phyloP scores from a whole-genome alignment of 1,140 invertebrate genomes.

The Drosophila nasuta region DNA sequence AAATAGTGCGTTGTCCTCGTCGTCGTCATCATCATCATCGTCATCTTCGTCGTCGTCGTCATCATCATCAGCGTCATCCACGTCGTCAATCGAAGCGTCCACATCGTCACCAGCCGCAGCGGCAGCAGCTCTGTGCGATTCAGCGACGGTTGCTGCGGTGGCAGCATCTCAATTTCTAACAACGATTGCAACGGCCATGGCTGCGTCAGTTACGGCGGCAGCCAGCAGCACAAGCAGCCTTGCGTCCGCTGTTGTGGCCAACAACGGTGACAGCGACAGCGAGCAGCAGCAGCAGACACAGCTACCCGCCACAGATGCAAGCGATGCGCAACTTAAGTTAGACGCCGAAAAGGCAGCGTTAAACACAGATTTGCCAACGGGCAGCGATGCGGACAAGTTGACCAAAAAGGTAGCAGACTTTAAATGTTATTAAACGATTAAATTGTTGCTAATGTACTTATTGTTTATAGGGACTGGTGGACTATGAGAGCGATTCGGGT shows the following conservation, averaged over 20 bases:
- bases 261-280: slow-evolving; percentile 39
- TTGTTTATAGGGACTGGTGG: slow-evolving; percentile 92
- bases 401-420: slow-evolving; percentile 60
- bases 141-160: slow-evolving; percentile 71
- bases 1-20: slow-evolving; percentile 44
- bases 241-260: slow-evolving; percentile 45
- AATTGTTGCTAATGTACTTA: not conserved
- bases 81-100: slow-evolving; percentile 49
- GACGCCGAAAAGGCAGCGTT: slow-evolving; percentile 42
- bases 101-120: slow-evolving; percentile 44
- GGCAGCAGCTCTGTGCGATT: slow-evolving; percentile 63
- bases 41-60: slow-evolving; percentile 43
- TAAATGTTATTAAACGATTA: not conserved
- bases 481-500: slow-evolving; percentile 98
- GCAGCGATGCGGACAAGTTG: slow-evolving; percentile 65
- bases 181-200: slow-evolving; percentile 66
- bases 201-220: slow-evolving; percentile 69
- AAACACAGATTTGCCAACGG: slow-evolving; percentile 31
- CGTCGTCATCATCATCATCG: slow-evolving; percentile 14
- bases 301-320: slow-evolving; percentile 40
- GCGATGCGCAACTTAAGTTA: slow-evolving; percentile 42
- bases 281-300: slow-evolving; percentile 29
- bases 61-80: slow-evolving; percentile 44
- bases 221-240: slow-evolving; percentile 57
- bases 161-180: slow-evolving; percentile 56